These are phyloP conservation scores for Chaenocephalus aceratus DNA, from an alignment of 2,113 vertebrate species.

Conservation along the genomic window DNA sequence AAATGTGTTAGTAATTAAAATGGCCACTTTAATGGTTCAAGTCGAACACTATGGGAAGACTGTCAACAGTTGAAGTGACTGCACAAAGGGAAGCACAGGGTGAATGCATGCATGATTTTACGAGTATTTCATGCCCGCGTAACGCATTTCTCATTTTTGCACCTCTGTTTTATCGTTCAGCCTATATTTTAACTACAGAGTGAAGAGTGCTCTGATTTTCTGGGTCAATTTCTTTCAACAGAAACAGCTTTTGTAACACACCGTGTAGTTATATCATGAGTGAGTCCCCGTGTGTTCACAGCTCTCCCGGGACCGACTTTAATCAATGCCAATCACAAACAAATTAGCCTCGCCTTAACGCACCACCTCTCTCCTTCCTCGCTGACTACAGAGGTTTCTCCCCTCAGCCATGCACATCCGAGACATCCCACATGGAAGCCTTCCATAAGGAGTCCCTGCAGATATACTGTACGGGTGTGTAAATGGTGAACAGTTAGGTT, in stretches of 20 bases:
- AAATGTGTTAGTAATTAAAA: constrained; percentile 30
- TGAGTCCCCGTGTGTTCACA: constrained; percentile 34
- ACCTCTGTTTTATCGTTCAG: constrained; percentile 1
- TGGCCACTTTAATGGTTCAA: background rate
- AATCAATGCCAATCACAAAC: constrained; percentile 80
- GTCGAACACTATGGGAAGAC: background rate
- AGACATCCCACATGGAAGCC: constrained; percentile 41
- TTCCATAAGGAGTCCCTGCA: constrained; percentile 13
- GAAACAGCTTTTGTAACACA: constrained; percentile 26
- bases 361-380: constrained; percentile 58
- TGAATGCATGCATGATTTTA: background rate
- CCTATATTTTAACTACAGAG: background rate
- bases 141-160: constrained; percentile 4
- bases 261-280: constrained; percentile 29
- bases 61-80: background rate
- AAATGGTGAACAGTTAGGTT: background rate
- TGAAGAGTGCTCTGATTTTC: background rate
- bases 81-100: background rate
- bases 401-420: constrained; percentile 40
- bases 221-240: too few species aligned
- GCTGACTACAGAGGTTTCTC: constrained; percentile 50
- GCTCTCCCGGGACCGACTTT: constrained; percentile 65
- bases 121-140: background rate
- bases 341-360: constrained; percentile 74
- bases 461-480: background rate